phyloP scores from a whole-genome alignment of 2,888 invertebrate species.

The Nephrotoma flavescens region DNA sequence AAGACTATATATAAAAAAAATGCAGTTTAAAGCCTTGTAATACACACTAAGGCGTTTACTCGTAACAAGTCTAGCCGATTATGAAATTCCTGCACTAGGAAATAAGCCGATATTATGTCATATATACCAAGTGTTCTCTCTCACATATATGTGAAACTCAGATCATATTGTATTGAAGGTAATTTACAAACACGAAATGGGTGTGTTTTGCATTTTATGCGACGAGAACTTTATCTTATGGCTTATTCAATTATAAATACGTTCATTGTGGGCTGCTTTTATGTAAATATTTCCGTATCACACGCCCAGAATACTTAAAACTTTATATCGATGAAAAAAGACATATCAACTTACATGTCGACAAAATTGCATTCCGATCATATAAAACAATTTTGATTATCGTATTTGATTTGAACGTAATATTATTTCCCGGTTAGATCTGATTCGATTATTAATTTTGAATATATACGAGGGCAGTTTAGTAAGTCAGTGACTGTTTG shows the following conservation, averaged over 20 bases:
- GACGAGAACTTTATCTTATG: neutral
- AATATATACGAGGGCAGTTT: no score
- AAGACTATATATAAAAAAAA: neutral
- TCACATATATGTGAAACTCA: neutral
- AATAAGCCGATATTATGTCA: neutral
- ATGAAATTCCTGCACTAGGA: neutral
- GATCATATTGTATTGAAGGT: neutral
- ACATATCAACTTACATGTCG: neutral
- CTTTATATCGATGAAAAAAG: neutral
- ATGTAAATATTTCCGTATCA: neutral
- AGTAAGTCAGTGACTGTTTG: no score
- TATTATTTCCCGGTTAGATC: neutral
- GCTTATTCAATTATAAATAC: neutral
- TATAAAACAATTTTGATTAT: neutral
- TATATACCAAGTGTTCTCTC: neutral
- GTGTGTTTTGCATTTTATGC: neutral
- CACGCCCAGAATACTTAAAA: neutral
- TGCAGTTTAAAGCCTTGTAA: neutral
- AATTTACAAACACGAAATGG: neutral
- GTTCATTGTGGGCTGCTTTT: neutral
- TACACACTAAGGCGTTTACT: neutral
- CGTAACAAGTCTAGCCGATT: neutral
- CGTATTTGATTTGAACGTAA: neutral
- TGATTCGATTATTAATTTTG: no score
- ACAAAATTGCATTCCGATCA: neutral